These are phyloP conservation scores for Dasysyrphus albostriatus DNA, from an alignment of 2,888 invertebrate genomes.

Conservation along the genomic window DNA sequence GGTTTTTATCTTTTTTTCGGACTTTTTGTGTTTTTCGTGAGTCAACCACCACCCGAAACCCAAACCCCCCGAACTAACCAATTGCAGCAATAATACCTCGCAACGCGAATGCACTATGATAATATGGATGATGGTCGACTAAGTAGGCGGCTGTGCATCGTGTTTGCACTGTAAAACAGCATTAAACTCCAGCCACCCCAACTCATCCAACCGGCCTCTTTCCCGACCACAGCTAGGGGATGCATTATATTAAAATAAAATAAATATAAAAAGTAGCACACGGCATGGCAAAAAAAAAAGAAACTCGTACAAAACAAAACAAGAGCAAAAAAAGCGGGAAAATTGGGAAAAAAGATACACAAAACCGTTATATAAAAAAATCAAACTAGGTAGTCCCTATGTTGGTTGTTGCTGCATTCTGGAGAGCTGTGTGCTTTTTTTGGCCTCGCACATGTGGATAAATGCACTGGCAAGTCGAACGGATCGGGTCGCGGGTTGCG, in stretches of 20 bases:
- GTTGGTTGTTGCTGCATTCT: constrained; percentile 50
- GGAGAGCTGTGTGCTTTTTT: constrained; percentile 34
- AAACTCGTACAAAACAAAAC: constrained; percentile 79
- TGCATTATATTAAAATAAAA: constrained; percentile 79
- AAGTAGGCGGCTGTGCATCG: constrained; percentile 73
- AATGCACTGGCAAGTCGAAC: constrained; percentile 19
- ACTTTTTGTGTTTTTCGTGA: constrained; percentile 60
- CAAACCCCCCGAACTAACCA: constrained; percentile 25
- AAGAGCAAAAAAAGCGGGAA: constrained; percentile 56
- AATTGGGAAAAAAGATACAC: constrained; percentile 74
- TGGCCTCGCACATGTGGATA: constrained; percentile 51
- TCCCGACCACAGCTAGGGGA: constrained; percentile 67
- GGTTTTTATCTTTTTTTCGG: constrained; percentile 37
- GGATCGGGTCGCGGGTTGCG: constrained; percentile 44
- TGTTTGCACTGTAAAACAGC: constrained; percentile 73
- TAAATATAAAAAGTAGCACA: constrained; percentile 74
- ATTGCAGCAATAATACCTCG: constrained; percentile 48
- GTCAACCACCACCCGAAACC: constrained; percentile 37
- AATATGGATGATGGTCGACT: constrained; percentile 75
- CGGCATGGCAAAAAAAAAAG: constrained; percentile 77
- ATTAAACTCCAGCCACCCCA: constrained; percentile 56
- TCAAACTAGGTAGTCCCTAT: constrained; percentile 72
- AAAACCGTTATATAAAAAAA: constrained; percentile 76
- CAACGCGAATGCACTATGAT: constrained; percentile 69
- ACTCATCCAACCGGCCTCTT: not conserved